phyloP scores from a whole-genome alignment of 2,797 vertebrate species.

The Gallinago stenura region DNA sequence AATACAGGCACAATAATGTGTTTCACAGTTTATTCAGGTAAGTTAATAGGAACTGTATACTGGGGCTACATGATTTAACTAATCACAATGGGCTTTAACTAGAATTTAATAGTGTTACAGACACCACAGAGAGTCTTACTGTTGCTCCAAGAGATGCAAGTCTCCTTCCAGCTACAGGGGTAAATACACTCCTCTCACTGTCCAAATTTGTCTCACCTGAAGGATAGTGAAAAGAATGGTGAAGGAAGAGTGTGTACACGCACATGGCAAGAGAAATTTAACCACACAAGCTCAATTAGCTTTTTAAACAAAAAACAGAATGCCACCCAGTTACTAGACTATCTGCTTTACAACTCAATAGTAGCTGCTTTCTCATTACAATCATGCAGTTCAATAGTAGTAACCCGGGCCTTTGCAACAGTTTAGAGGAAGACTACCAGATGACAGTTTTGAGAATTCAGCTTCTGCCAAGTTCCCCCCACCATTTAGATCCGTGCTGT shows the following conservation, averaged over 20 bases:
- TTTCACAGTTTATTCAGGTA: not conserved
- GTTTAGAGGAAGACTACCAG: not conserved
- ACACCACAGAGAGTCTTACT: constrained; percentile 47
- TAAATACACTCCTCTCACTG: constrained; percentile 20
- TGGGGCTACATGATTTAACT: not conserved
- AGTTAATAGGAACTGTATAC: not conserved
- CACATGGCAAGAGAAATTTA: not conserved
- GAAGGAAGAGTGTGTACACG: fast-evolving
- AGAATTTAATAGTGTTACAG: not conserved
- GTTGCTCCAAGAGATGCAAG: not conserved
- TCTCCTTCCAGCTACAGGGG: constrained; percentile 53
- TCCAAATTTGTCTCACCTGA: constrained; percentile 3
- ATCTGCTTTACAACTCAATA: not conserved
- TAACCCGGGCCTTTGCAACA: not conserved
- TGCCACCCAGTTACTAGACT: not conserved
- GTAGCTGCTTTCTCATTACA: not conserved
- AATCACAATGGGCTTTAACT: not conserved
- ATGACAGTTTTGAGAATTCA: not conserved
- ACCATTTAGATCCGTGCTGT: not conserved
- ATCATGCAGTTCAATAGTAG: not conserved
- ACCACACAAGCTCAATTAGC: not conserved
- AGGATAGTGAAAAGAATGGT: fast-evolving
- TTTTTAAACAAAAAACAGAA: not conserved
- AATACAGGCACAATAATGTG: fast-evolving
- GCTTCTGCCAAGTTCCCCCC: not conserved